phyloP scores from a whole-genome alignment of 2,113 vertebrate species.

The Brachirus orientalis region DNA sequence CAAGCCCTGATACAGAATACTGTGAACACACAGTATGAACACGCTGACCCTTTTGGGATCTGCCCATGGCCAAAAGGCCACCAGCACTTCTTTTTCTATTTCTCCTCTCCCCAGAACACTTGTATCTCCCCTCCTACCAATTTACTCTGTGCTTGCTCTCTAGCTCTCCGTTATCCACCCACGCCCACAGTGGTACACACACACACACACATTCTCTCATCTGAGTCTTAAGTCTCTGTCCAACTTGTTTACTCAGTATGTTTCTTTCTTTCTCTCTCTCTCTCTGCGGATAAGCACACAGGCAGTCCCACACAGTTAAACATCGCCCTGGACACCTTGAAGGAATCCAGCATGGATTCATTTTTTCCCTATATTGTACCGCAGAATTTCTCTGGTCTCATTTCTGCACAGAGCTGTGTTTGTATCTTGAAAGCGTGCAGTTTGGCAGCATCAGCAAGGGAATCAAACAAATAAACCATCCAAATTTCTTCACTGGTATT shows the following conservation, averaged over 20 bases:
- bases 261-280: no score
- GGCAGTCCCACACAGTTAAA: slow-evolving; percentile 20
- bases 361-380: neutral
- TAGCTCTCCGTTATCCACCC: slow-evolving; percentile 14
- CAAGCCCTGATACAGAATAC: neutral
- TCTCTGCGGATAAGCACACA: slow-evolving; percentile 32
- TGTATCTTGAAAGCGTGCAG: slow-evolving; percentile 20
- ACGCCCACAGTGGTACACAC: neutral
- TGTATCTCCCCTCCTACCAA: neutral
- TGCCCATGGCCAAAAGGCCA: neutral
- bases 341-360: slow-evolving; percentile 22
- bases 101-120: neutral
- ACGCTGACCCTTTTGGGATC: neutral
- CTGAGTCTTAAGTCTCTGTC: neutral
- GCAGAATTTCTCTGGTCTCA: slow-evolving; percentile 33
- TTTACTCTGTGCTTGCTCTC: slow-evolving; percentile 14
- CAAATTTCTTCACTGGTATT: slow-evolving; percentile 27
- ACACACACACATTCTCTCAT: slow-evolving; percentile 23
- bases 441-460: slow-evolving; percentile 35
- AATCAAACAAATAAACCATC: slow-evolving; percentile 37
- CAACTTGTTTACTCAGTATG: slow-evolving; percentile 16
- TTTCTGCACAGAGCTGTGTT: slow-evolving; percentile 12
- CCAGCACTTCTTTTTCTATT: slow-evolving; percentile 2
- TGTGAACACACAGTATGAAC: neutral
- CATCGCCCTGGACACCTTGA: slow-evolving; percentile 36